Evolutionary conservation across 2,113 vertebrate species (phyloP).

Genomic region (Heliornis fulica): DNA sequence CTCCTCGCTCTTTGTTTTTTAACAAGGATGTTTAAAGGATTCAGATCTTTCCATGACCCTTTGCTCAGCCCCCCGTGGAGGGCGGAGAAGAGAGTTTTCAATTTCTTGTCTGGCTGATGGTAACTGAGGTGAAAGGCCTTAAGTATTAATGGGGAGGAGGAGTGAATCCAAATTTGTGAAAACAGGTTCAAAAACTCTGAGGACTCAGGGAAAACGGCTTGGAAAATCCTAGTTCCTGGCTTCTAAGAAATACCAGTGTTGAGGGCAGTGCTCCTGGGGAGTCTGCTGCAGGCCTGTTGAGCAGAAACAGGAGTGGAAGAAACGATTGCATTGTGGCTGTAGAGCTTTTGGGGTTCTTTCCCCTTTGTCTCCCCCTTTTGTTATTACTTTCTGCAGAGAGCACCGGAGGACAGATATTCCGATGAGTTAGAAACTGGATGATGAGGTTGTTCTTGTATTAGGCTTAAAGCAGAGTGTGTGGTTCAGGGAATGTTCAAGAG

Average conservation of each 20-base stretch:
- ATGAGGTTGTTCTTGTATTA: conserved; percentile 9
- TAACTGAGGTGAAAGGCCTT: conserved; percentile 4
- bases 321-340: neutral
- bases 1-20: no score
- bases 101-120: neutral
- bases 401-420: conserved; percentile 46
- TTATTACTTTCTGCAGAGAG: neutral
- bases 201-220: conserved; percentile 40
- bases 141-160: neutral
- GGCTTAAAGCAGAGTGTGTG: conserved; percentile 7
- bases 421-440: conserved; percentile 12
- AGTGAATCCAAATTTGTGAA: conserved; percentile 37
- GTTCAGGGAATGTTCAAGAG: conserved; percentile 11
- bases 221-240: neutral
- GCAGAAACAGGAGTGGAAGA: neutral
- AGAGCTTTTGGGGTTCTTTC: conserved; percentile 65
- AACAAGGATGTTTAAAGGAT: neutral
- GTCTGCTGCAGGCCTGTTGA: neutral
- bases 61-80: neutral
- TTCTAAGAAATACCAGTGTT: conserved; percentile 57
- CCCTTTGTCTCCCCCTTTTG: neutral
- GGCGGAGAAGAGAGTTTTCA: neutral
- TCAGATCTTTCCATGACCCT: neutral
- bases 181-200: conserved; percentile 35
- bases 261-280: conserved; percentile 19